Conservation (phyloP, 2,797 vertebrate genomes). For the Halcyon smyrnensis region DNA sequence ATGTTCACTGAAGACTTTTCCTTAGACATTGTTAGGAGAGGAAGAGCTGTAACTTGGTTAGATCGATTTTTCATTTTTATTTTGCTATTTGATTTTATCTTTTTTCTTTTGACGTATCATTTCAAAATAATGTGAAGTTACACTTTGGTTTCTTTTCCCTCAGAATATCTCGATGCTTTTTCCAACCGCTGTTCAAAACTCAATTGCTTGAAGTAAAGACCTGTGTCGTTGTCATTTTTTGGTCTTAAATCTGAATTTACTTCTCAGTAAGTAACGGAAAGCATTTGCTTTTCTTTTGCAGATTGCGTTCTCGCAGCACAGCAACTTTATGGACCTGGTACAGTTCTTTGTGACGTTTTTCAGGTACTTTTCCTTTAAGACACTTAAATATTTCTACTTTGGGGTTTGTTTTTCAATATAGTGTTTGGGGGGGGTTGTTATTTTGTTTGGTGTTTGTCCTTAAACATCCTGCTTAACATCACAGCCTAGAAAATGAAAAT, state of each 20-base stretch:
- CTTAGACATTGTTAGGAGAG: background rate
- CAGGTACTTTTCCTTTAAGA: constrained; percentile 85
- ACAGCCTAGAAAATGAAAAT: background rate
- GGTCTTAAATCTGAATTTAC: background rate
- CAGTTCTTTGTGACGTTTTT: constrained; percentile 99
- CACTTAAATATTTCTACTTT: background rate
- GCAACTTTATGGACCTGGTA: constrained; percentile 99
- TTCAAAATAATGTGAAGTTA: no score
- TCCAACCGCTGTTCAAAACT: background rate
- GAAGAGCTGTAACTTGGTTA: background rate
- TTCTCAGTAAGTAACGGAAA: constrained; percentile 14
- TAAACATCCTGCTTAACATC: background rate
- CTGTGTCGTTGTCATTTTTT: background rate
- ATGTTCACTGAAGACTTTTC: background rate
- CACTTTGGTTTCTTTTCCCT: background rate
- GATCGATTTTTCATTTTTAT: background rate
- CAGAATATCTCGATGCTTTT: background rate
- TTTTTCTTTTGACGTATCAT: no score
- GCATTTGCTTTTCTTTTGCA: constrained; percentile 77
- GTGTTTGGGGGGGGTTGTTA: background rate
- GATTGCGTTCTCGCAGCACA: constrained; percentile 99
- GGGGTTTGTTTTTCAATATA: background rate
- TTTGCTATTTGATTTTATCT: background rate
- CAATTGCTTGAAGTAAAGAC: background rate
- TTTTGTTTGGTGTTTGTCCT: background rate